These are phyloP conservation scores for Xyrauchen texanus DNA, from an alignment of 2,113 vertebrate species.

Conservation along the genomic window DNA sequence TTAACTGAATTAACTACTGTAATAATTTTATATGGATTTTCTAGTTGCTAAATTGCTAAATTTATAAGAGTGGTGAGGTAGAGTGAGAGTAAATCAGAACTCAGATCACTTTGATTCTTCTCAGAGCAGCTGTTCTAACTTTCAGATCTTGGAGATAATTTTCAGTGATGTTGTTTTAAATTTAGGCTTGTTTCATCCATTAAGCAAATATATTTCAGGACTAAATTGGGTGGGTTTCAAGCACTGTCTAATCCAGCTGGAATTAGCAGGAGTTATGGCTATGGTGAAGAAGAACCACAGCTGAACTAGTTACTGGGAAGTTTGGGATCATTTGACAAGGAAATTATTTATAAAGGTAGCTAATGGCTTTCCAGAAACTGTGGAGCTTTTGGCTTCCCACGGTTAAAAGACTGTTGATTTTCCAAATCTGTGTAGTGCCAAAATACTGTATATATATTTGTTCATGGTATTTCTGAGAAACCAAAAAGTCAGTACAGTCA, in stretches of 20 bases:
- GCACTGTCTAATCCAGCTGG: slow-evolving; percentile 27
- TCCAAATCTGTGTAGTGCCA: not conserved
- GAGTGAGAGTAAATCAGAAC: too few relatives aligned
- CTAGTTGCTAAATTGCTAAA: too few relatives aligned
- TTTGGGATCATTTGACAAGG: slow-evolving; percentile 2
- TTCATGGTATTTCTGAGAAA: slow-evolving; percentile 2
- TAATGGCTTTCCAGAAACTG: slow-evolving; percentile 10
- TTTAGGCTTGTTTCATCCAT: slow-evolving; percentile 15
- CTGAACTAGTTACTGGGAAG: slow-evolving; percentile 21
- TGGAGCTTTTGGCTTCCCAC: slow-evolving; percentile 1
- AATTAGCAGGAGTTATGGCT: slow-evolving; percentile 30
- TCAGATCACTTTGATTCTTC: too few relatives aligned
- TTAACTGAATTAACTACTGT: not conserved
- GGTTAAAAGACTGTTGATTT: slow-evolving; percentile 13
- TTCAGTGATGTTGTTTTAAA: slow-evolving; percentile 30
- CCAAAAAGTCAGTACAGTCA: not conserved
- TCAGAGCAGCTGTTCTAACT: slow-evolving; percentile 1
- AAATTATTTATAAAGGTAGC: slow-evolving; percentile 18
- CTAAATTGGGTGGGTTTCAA: slow-evolving; percentile 38
- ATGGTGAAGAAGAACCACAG: slow-evolving; percentile 27
- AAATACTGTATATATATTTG: not conserved
- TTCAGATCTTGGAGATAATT: slow-evolving; percentile 12
- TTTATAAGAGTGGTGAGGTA: too few relatives aligned
- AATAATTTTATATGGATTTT: too few relatives aligned
- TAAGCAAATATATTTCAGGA: slow-evolving; percentile 31